Evolutionary conservation across 1,140 invertebrate genomes (phyloP).

Genomic region (Sycophila sp.): DNA sequence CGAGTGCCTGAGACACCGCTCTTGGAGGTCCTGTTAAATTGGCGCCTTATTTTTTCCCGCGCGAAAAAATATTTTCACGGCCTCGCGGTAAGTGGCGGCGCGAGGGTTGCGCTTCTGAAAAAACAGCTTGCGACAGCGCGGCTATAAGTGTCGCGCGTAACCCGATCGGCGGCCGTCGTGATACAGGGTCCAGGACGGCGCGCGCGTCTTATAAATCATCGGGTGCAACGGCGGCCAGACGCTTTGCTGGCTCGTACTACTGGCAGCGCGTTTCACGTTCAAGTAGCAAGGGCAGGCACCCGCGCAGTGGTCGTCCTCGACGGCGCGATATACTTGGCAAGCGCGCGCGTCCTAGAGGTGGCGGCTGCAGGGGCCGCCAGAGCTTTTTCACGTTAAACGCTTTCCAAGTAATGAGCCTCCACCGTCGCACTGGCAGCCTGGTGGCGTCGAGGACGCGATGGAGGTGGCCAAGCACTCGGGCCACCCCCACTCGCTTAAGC

Average conservation of each 20-base stretch:
- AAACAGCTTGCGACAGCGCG: background rate
- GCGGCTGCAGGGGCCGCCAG: background rate
- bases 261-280: background rate
- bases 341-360: background rate
- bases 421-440: constrained; percentile 57
- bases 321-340: background rate
- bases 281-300: constrained; percentile 1
- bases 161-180: too few relatives aligned
- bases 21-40: too few relatives aligned
- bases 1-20: too few relatives aligned
- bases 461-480: constrained; percentile 58
- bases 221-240: background rate
- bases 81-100: too few relatives aligned
- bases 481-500: constrained; percentile 53
- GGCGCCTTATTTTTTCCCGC: too few relatives aligned
- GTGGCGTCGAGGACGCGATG: constrained; percentile 54
- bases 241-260: background rate
- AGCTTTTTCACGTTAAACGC: constrained; percentile 1
- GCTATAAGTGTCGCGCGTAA: background rate
- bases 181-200: too few relatives aligned
- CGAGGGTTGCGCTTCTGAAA: too few relatives aligned
- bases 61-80: background rate
- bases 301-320: background rate
- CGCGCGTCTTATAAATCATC: too few relatives aligned
- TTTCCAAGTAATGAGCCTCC: constrained; percentile 44